Evolutionary conservation across 2,113 vertebrate species (phyloP).

Genomic region (Ptychochromis oligacanthus): DNA sequence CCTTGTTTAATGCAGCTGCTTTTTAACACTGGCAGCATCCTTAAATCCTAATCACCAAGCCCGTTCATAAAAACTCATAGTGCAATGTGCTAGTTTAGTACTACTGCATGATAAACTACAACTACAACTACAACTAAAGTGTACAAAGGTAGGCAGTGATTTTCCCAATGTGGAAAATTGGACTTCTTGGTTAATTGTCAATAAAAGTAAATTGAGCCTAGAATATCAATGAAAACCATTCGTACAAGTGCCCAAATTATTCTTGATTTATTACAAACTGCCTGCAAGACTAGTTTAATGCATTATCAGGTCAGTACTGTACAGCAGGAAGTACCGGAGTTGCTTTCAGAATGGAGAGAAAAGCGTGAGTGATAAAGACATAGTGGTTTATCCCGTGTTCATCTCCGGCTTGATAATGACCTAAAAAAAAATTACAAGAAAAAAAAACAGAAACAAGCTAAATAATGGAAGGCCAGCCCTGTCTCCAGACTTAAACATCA

Average conservation of each 20-base stretch:
- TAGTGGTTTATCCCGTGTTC: neutral
- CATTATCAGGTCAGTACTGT: neutral
- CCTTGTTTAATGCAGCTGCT: neutral
- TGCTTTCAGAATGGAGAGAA: neutral
- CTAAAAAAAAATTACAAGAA: neutral
- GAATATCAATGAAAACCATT: too few relatives aligned
- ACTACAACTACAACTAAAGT: too few relatives aligned
- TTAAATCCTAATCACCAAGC: neutral
- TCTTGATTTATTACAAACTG: neutral
- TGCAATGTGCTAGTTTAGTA: neutral
- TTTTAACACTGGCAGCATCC: slow-evolving; percentile 4
- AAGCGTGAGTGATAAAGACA: fast-evolving
- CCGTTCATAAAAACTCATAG: neutral
- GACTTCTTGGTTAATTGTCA: neutral
- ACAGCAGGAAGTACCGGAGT: neutral
- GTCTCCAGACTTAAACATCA: neutral
- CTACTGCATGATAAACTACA: neutral
- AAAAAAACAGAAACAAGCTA: fast-evolving
- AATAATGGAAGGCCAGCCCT: too few relatives aligned
- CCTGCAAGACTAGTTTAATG: neutral
- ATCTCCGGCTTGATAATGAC: neutral
- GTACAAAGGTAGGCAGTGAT: neutral
- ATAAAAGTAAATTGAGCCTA: neutral
- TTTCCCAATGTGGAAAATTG: neutral
- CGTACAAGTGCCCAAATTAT: neutral